Evolutionary conservation across 2,113 vertebrate genomes (phyloP), one percentile per base, ranked within the genome.

Genomic region (Todiramphus chloris): DNA sequence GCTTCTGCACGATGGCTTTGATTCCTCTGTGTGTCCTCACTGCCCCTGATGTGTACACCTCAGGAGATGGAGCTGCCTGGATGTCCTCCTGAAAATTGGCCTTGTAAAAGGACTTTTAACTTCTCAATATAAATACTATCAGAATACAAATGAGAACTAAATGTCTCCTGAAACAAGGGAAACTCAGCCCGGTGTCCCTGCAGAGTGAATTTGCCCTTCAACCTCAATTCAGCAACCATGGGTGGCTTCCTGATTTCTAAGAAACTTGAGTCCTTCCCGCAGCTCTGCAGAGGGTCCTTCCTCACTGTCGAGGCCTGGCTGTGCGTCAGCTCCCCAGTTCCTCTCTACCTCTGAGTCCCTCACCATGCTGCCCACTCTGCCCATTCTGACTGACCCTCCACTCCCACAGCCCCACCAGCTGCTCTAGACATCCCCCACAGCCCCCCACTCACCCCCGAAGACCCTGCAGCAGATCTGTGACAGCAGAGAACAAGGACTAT

Each of bases 281-380:
- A 56, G 68, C 63, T 48, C 66, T 13, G 3, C 2, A 16, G 43
- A 27, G 62, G 28, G 30, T 60, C 62, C 1, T 16, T 60, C 51
- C 39, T 11, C 3, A 1, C 23, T 28, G 31, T 3, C 28, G 2
- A 11, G 31, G 46, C 84, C 80, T 5, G n/a, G 56, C 23, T 30
- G 53, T 3, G 7, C 0, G 0, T 30, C 13, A 1, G 78, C 7
- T 44, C n/a, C 33, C 28, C 2, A 0, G 13, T 19, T 30, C 16
- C 60, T 14, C 6, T 0, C 19, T 1, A 33, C 5, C 35, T 51
- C 59, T 59, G 10, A 41, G 24, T 37, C 50, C 56, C 35, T n/a
- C 6, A 3, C 35, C 56, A 12, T 0, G 0, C 25, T 58, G 25
- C 66, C 31, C 20, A 1, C 19, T 23, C 41, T 72, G 58, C 83